phyloP scores from a whole-genome alignment of 2,113 vertebrate genomes.

The Microtus montanus region DNA sequence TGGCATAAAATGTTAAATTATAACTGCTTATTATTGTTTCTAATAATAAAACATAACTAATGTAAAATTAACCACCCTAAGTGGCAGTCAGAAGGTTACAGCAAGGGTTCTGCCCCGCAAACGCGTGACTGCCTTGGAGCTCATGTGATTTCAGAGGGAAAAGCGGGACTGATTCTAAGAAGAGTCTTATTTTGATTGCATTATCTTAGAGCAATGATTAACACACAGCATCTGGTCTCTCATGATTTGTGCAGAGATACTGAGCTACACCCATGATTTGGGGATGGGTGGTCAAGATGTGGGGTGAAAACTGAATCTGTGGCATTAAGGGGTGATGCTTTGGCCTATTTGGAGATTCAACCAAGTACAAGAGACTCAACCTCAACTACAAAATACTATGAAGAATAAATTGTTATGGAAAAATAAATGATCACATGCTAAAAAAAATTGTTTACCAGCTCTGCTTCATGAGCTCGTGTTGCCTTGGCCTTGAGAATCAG shows the following conservation, averaged over 20 bases:
- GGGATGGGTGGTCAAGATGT: neutral
- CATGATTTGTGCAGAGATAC: neutral
- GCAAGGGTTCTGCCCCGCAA: neutral
- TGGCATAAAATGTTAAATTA: constrained; percentile 72
- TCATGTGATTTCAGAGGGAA: neutral
- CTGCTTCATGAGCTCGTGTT: no score
- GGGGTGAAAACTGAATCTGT: neutral
- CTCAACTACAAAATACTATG: constrained; percentile 41
- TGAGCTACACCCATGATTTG: neutral
- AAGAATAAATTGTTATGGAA: constrained; percentile 58
- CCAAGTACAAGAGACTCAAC: constrained; percentile 1
- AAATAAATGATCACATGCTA: constrained; percentile 65
- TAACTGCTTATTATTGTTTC: constrained; percentile 74
- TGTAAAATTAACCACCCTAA: constrained; percentile 61
- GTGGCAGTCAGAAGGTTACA: neutral
- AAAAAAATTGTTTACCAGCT: no score
- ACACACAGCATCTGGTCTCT: no score
- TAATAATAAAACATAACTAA: constrained; percentile 74
- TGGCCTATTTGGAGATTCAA: constrained; percentile 12
- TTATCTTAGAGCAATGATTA: neutral
- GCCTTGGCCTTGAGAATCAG: no score
- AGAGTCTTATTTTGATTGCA: neutral
- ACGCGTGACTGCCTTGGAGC: neutral
- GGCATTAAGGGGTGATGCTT: neutral
- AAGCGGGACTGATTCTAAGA: neutral